These are phyloP conservation scores for Ceryle rudis DNA, from an alignment of 2,797 vertebrate species.

Conservation along the genomic window DNA sequence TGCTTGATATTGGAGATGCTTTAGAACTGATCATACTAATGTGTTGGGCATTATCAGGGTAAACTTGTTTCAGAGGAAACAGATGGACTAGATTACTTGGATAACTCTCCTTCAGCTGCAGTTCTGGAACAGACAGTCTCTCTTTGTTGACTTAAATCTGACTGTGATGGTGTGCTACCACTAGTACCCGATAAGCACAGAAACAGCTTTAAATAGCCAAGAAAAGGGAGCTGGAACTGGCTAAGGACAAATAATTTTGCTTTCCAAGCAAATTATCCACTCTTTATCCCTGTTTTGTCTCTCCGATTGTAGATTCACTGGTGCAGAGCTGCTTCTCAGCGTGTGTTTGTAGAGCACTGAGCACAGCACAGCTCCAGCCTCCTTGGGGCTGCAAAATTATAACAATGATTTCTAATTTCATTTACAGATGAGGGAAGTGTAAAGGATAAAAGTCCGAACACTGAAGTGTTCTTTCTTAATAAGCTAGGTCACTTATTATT, in stretches of 20 bases:
- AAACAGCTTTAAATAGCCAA: background rate
- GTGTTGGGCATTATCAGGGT: background rate
- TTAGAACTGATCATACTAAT: background rate
- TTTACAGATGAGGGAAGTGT: background rate
- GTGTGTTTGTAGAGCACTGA: background rate
- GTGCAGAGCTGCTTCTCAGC: background rate
- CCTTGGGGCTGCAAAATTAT: background rate
- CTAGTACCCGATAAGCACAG: background rate
- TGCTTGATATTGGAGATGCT: background rate
- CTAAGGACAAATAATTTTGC: background rate
- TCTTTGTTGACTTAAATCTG: background rate
- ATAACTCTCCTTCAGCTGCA: background rate
- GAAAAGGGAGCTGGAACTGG: background rate
- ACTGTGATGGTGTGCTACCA: too few species aligned
- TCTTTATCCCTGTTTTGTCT: background rate
- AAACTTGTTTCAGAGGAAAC: background rate
- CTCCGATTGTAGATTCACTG: background rate
- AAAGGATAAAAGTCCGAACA: background rate
- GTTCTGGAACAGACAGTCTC: background rate
- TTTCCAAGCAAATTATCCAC: background rate
- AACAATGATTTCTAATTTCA: background rate
- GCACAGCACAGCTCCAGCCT: background rate
- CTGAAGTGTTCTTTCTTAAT: background rate
- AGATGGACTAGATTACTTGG: background rate
- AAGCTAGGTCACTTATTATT: background rate